Evolutionary conservation across 1,140 invertebrate genomes (phyloP).

Genomic region (Globodera ellingtonae): DNA sequence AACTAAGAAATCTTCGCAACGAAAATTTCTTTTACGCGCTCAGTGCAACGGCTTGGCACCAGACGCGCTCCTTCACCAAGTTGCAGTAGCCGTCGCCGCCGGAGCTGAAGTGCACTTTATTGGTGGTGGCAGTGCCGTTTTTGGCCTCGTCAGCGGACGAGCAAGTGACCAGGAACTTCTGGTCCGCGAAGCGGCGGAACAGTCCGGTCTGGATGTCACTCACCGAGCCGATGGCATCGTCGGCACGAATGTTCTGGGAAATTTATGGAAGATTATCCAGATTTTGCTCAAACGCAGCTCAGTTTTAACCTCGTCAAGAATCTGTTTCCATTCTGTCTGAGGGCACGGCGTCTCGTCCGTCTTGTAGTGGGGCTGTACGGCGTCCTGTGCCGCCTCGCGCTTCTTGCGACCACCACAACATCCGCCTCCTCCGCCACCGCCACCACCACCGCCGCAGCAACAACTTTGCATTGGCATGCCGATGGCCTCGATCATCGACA

Average conservation of each 20-base stretch:
- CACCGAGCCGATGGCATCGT: constrained; percentile 26
- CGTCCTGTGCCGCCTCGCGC: neutral
- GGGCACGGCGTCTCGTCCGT: neutral
- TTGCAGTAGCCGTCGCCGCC: constrained; percentile 33
- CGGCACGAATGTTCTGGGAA: constrained; percentile 18
- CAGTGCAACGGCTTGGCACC: constrained; percentile 31
- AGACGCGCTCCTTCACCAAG: constrained; percentile 23
- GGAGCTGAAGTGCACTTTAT: constrained; percentile 28
- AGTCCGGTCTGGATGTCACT: constrained; percentile 29
- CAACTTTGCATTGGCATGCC: constrained; percentile 1
- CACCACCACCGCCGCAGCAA: neutral
- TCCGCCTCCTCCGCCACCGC: neutral
- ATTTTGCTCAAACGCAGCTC: too few relatives aligned
- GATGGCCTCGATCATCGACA: neutral
- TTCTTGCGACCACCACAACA: neutral
- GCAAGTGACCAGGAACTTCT: constrained; percentile 33
- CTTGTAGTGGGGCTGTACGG: constrained; percentile 1
- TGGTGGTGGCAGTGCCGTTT: constrained; percentile 1
- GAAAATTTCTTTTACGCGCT: neutral
- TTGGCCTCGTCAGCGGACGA: constrained; percentile 13
- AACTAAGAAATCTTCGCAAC: too few relatives aligned
- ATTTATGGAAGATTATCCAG: neutral
- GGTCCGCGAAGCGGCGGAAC: constrained; percentile 19
- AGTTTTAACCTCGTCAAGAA: constrained; percentile 1
- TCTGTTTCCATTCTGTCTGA: neutral